A percentile compares a stretch with the other conserved stretches of the same genome.
phyloP scores from a whole-genome alignment of 2,888 invertebrate genomes.

The Heliconius ethilla region DNA sequence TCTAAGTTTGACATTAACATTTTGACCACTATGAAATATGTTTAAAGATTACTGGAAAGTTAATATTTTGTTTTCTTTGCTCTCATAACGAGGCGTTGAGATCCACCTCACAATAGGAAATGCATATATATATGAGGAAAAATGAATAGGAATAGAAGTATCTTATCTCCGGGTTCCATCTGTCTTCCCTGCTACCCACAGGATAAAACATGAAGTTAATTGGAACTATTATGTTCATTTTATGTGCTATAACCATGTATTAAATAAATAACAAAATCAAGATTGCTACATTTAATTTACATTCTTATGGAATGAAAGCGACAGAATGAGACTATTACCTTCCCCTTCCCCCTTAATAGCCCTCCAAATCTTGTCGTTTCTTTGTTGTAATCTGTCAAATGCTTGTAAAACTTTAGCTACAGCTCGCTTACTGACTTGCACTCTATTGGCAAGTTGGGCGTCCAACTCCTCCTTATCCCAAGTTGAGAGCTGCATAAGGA shows the following conservation, averaged over 20 bases:
- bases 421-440: slow-evolving; percentile 97
- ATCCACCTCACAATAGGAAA: background rate
- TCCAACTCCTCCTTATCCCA: slow-evolving; percentile 99
- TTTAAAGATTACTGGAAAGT: no score
- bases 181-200: no score
- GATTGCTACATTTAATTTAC: no score
- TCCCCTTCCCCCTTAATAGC: slow-evolving; percentile 92
- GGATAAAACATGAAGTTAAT: no score
- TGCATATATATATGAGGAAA: background rate
- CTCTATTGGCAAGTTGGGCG: slow-evolving; percentile 96
- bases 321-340: slow-evolving; percentile 65
- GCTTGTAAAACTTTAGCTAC: slow-evolving; percentile 98
- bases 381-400: slow-evolving; percentile 96
- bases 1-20: background rate
- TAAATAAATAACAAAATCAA: no score
- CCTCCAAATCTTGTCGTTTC: slow-evolving; percentile 96
- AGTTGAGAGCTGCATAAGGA: slow-evolving; percentile 96
- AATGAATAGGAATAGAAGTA: background rate
- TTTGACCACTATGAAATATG: background rate
- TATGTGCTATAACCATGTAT: no score
- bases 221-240: no score
- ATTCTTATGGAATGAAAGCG: background rate
- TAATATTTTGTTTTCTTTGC: no score
- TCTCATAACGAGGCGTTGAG: background rate
- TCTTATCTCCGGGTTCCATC: no score